These are phyloP conservation scores for Micronycteris hirsuta DNA, from an alignment of 2,113 vertebrate species.

Conservation along the genomic window DNA sequence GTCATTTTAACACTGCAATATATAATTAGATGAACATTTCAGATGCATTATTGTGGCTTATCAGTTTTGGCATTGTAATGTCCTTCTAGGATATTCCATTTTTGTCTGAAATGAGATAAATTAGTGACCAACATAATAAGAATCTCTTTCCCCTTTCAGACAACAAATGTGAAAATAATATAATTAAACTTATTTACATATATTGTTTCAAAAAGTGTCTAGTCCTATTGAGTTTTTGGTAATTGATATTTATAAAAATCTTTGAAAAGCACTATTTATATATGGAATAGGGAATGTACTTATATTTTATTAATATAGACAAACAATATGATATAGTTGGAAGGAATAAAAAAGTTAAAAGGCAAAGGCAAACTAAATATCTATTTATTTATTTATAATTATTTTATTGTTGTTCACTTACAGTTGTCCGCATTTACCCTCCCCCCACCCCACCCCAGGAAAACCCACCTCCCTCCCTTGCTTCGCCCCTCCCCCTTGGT, in stretches of 20 bases:
- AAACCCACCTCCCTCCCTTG: too few species aligned
- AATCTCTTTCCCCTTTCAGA: neutral
- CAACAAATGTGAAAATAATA: constrained; percentile 6
- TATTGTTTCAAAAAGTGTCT: neutral
- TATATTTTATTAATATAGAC: neutral
- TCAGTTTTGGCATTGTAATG: neutral
- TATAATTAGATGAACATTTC: neutral
- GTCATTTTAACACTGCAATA: neutral
- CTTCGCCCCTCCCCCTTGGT: too few species aligned
- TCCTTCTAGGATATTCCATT: neutral
- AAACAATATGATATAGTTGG: neutral
- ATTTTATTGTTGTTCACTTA: too few species aligned
- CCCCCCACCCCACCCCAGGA: too few species aligned
- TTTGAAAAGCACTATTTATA: neutral
- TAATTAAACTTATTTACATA: neutral
- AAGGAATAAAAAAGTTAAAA: neutral
- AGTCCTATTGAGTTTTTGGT: neutral
- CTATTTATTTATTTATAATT: too few species aligned
- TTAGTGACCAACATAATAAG: neutral
- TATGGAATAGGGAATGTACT: neutral
- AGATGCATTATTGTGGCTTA: neutral
- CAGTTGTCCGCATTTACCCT: too few species aligned
- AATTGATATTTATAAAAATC: neutral
- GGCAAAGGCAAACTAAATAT: neutral
- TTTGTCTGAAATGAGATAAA: neutral